Conservation (phyloP, 2,113 vertebrate species). For the Zosterops japonicus region DNA sequence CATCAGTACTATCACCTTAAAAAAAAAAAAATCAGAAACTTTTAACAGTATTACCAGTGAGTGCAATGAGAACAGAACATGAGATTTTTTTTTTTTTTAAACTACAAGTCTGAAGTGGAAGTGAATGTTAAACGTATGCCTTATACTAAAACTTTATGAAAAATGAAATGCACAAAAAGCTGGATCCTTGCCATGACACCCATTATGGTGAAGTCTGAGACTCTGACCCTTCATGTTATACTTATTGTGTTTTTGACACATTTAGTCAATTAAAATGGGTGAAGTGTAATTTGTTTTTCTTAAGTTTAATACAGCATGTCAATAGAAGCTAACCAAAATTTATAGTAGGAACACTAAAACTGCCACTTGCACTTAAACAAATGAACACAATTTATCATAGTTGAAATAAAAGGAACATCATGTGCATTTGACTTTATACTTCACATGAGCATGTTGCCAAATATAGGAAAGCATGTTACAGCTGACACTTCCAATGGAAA, state of each 20-base stretch:
- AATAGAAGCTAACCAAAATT: slow-evolving; percentile 87
- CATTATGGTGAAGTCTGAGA: slow-evolving; percentile 83
- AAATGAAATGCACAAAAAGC: slow-evolving; percentile 79
- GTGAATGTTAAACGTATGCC: slow-evolving; percentile 70
- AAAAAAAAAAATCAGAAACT: not conserved
- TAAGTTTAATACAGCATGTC: slow-evolving; percentile 85
- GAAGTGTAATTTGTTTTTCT: slow-evolving; percentile 88
- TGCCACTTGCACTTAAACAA: slow-evolving; percentile 88
- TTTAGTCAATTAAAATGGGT: slow-evolving; percentile 86
- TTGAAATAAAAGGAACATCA: slow-evolving; percentile 83
- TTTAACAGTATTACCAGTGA: slow-evolving; percentile 50
- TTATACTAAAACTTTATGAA: slow-evolving; percentile 76
- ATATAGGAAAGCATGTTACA: slow-evolving; percentile 89
- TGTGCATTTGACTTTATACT: slow-evolving; percentile 77
- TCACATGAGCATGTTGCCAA: slow-evolving; percentile 82
- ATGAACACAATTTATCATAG: slow-evolving; percentile 85
- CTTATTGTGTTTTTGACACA: slow-evolving; percentile 87
- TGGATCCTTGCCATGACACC: slow-evolving; percentile 87
- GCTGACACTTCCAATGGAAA: slow-evolving; percentile 86
- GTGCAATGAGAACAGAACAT: slow-evolving; percentile 50
- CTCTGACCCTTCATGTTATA: slow-evolving; percentile 78
- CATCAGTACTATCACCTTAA: slow-evolving; percentile 18
- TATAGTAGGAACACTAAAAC: slow-evolving; percentile 90
- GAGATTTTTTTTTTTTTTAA: slow-evolving; percentile 25
- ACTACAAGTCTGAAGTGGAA: slow-evolving; percentile 76